Evolutionary conservation across 2,888 invertebrate genomes (phyloP).

Genomic region (Philhelius pedissequus): DNA sequence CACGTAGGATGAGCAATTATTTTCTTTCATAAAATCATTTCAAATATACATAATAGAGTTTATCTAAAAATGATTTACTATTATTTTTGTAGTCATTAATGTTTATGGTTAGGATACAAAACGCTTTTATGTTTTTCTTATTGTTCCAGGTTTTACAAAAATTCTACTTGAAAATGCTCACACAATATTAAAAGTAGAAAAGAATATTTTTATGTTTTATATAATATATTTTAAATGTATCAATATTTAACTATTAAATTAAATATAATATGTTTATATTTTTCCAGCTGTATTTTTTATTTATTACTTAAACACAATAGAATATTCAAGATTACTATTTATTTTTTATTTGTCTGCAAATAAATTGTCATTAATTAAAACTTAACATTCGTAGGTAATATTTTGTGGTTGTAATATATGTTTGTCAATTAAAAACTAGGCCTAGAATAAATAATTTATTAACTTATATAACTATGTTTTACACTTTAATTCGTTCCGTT

Average conservation of each 20-base stretch:
- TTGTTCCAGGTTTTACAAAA: slow-evolving; percentile 43
- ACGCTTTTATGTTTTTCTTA: slow-evolving; percentile 3
- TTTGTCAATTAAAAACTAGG: slow-evolving; percentile 39
- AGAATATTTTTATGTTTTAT: slow-evolving; percentile 53
- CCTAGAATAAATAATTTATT: slow-evolving; percentile 56
- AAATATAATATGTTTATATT: slow-evolving; percentile 30
- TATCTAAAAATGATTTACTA: slow-evolving; percentile 33
- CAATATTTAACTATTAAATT: slow-evolving; percentile 42
- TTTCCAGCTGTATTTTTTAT: slow-evolving; percentile 58
- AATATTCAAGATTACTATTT: slow-evolving; percentile 25
- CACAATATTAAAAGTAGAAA: slow-evolving; percentile 59
- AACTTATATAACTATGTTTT: slow-evolving; percentile 52
- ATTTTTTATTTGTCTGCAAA: slow-evolving; percentile 43
- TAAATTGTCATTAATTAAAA: slow-evolving; percentile 60
- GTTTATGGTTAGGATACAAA: slow-evolving; percentile 42
- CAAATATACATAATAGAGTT: slow-evolving; percentile 21
- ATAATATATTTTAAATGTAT: slow-evolving; percentile 59
- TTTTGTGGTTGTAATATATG: slow-evolving; percentile 41
- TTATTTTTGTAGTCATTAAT: slow-evolving; percentile 15
- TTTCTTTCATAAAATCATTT: slow-evolving; percentile 10
- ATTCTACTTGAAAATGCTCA: slow-evolving; percentile 38
- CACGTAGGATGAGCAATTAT: slow-evolving; percentile 14
- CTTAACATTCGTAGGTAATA: slow-evolving; percentile 64
- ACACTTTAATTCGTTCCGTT: slow-evolving; percentile 59
- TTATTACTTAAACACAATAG: slow-evolving; percentile 59